Conservation (phyloP, 2,797 vertebrate genomes). For the Rhinogobio ventralis region DNA sequence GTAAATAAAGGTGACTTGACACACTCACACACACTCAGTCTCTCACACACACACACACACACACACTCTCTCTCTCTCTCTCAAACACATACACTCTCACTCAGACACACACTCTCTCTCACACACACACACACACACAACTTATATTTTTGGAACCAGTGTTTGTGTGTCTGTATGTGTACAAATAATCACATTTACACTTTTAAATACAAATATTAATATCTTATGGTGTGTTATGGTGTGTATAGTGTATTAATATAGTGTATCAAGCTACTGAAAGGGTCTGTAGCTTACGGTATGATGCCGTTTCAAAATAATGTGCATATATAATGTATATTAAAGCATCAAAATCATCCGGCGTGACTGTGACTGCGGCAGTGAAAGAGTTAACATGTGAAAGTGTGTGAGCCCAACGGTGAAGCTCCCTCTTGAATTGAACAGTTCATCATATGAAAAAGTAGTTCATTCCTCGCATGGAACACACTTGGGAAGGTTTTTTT, state of each 20-base stretch:
- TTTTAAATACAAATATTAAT: neutral
- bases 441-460: constrained; percentile 70
- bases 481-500: constrained; percentile 65
- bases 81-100: too few relatives aligned
- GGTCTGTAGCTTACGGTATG: neutral
- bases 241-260: neutral
- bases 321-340: neutral
- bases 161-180: too few relatives aligned
- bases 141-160: too few relatives aligned
- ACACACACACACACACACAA: too few relatives aligned
- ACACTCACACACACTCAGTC: too few relatives aligned
- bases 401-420: constrained; percentile 65
- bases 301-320: neutral
- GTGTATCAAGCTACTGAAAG: neutral
- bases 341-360: neutral
- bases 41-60: too few relatives aligned
- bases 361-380: constrained; percentile 26
- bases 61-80: too few relatives aligned
- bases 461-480: constrained; percentile 64
- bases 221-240: neutral
- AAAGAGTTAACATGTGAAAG: constrained; percentile 70
- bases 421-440: constrained; percentile 73
- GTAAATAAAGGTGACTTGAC: too few relatives aligned
- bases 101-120: too few relatives aligned
- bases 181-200: neutral